Evolutionary conservation across 2,888 invertebrate genomes (phyloP), one percentile per base, ranked within the genome.

Genomic region (Ophonus ardosiacus): DNA sequence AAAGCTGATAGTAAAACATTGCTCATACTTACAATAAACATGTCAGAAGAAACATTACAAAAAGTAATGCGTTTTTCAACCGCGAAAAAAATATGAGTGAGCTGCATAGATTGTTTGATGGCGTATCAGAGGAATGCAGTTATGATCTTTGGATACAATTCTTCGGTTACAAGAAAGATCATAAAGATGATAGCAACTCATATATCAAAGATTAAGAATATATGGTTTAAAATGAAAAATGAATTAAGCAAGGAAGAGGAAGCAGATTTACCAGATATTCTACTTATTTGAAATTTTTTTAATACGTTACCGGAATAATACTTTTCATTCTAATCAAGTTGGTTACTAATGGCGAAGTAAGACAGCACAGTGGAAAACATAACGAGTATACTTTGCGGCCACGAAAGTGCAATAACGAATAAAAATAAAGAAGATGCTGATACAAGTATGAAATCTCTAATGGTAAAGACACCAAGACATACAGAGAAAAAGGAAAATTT

Each of bases 211-310:
- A 40, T 86, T 13, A 86, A 86, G 79, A 71, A 57, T 31, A 10
- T 71, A 13, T 82, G 81, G 71, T 56, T 38, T 61, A 40, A 76
- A 15, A 43, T 76, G 43, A 74, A 76, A 18, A 15, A 18, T 21
- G 59, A 74, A 61, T 24, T 82, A 43, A n/a, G n/a, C n/a, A 68
- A 43, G 8, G 68, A 82, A 24, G 21, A 24, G 21, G 17, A 40
- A 17, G 17, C 21, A 61, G 24, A 68, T n/a, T 38, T 86, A 38
- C 86, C 81, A 0, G 78, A 86, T 15, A 4, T 86, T 18, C 56
- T 86, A 21, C 74, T 86, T 18, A 85, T 86, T 38, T 86, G 83
- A 17, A 86, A 86, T 71, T 80, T 86, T 63, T 43, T 86, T 17
- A 80, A 71, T 43, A 74, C 83, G n/a, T 74, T 82, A 31, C 85